Evolutionary conservation across 2,888 invertebrate species (phyloP), one percentile per base, ranked within the genome.

Genomic region (Iphiclides podalirius): DNA sequence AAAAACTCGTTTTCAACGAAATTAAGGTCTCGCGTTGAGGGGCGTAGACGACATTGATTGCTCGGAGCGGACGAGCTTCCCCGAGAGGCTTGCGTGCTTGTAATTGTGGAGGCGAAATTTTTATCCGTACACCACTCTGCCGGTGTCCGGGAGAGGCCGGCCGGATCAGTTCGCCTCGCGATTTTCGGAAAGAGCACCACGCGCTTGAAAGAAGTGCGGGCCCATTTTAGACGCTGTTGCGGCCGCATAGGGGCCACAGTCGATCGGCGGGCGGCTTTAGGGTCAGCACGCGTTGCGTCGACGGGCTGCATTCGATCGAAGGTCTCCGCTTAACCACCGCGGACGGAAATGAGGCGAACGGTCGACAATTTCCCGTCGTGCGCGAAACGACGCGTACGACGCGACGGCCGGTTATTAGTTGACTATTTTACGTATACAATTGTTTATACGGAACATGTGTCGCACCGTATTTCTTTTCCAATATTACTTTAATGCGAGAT

Each of bases 281-380:
- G 45, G 50, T 37, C 50, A 45, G 44, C 11, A n/a, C n/a, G n/a
- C 12, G 39, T 13, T 14, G 26, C 49, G 38, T 34, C 38, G 17
- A 20, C 46, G 39, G 34, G 47, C 61, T 71, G 75, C 74, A 71
- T 57, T 60, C 61, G 62, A 59, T 57, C 69, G 80, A 83, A 83
- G 82, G 79, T 78, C 79, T 72, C 57, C 70, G 64, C 61, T 54
- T 67, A 60, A 66, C 66, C 61, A 66, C 66, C 60, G 63, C 66
- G 61, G 63, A 75, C 83, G 82, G 81, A 85, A 82, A 83, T 82
- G 79, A 70, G n/a, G 73, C 70, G 69, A 69, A 73, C 75, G 73
- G 70, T 69, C 67, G 66, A 72, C 79, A 78, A 84, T 84, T 76
- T 83, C 81, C 82, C 75, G 73, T 70, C 61, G 57, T 54, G 57